phyloP scores from a whole-genome alignment of 2,113 vertebrate genomes.

The Orcinus orca region DNA sequence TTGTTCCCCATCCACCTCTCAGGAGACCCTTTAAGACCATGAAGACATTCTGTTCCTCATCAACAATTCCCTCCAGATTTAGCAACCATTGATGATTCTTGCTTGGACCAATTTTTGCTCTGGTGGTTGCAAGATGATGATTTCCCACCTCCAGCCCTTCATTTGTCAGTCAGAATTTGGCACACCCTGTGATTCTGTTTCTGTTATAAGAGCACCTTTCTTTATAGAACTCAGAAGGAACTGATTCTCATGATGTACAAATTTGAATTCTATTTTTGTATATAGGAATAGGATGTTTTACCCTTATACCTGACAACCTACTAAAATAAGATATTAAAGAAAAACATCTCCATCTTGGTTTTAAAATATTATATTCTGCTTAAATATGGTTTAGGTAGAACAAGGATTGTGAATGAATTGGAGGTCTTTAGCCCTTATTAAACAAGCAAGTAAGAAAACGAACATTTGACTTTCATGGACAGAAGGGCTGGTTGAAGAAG shows the following conservation, averaged over 20 bases:
- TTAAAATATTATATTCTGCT: background rate
- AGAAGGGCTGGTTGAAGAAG: background rate
- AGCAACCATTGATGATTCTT: background rate
- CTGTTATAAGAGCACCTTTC: constrained; percentile 24
- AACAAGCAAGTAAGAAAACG: background rate
- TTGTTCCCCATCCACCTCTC: background rate
- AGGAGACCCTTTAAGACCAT: background rate
- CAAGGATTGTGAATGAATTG: background rate
- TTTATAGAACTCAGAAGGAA: background rate
- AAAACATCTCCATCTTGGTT: constrained; percentile 1
- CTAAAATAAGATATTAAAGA: constrained; percentile 19
- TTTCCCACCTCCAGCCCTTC: background rate
- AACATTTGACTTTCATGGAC: background rate
- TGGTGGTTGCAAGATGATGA: background rate
- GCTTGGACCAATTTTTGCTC: background rate
- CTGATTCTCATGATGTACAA: constrained; percentile 12
- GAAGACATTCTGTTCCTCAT: background rate
- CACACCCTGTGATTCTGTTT: constrained; percentile 33
- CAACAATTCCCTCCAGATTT: background rate
- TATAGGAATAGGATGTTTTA: constrained; percentile 18
- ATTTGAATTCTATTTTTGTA: constrained; percentile 43
- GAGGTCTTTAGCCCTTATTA: constrained; percentile 21
- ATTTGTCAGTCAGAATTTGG: constrained; percentile 14
- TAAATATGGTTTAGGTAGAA: background rate
- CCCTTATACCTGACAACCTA: constrained; percentile 29